A percentile compares a stretch with the other conserved stretches of the same genome.
phyloP scores from a whole-genome alignment of 2,888 invertebrate species.

The Toxonevra muliebris region DNA sequence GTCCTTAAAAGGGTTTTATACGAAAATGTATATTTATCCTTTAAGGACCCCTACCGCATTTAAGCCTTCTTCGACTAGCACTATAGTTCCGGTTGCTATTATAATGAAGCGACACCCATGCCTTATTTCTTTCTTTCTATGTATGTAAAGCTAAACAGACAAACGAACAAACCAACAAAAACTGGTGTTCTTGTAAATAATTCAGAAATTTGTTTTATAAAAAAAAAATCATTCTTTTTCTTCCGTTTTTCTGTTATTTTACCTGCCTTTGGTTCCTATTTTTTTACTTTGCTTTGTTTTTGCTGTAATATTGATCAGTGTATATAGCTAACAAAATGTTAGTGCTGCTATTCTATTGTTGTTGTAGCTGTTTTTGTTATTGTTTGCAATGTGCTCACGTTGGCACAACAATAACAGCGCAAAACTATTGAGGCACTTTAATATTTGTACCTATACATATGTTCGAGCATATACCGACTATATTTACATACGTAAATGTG shows the following conservation, averaged over 20 bases:
- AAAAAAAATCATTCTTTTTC: neutral
- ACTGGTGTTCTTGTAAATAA: constrained; percentile 57
- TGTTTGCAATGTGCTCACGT: neutral
- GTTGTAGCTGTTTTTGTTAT: no score
- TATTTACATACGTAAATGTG: no score
- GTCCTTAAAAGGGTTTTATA: no score
- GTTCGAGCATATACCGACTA: neutral
- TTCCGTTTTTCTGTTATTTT: constrained; percentile 3
- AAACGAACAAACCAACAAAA: constrained; percentile 39
- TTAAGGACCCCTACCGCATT: no score
- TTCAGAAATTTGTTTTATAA: constrained; percentile 59
- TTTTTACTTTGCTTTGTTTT: constrained; percentile 21
- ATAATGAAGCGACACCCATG: constrained; percentile 23
- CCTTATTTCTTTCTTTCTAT: neutral
- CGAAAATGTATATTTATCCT: no score
- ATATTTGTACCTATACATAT: neutral
- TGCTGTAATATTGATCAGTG: constrained; percentile 30
- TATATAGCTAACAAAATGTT: neutral
- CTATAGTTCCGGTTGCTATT: no score
- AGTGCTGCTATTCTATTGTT: no score
- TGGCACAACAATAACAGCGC: neutral
- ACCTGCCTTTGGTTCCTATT: constrained; percentile 2
- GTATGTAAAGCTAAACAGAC: constrained; percentile 26
- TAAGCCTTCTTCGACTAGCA: no score
- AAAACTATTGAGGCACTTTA: neutral